Base-by-base conservation (phyloP, 2,888 invertebrate genomes). In the Acronicta leporina region DNA sequence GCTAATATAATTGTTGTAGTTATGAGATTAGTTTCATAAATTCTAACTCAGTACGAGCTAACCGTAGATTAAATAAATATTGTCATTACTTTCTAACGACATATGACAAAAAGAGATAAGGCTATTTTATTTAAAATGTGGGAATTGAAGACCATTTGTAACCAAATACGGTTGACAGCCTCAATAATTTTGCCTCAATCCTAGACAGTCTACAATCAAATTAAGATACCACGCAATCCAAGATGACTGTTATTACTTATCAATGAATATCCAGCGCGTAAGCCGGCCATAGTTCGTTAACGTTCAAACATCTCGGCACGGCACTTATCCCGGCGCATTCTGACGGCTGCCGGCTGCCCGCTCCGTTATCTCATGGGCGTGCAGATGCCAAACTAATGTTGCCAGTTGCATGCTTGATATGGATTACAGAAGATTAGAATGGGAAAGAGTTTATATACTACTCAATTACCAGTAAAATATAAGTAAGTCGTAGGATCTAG, bases 341-440 rank as follows among this genome's bases (percentile, higher is more conserved):
- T 69, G 73, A 68, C 72, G 75, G 73, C 77, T 33, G 33, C 33
- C 33, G 33, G 33, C 33, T 79, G 74, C 68, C 67, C 33, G 47
- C 55, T 57, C 63, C 69, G 74, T 83, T 85, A 86, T 84, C 84
- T 80, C 63, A 53, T 47, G 63, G 65, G 75, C 83, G 79, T 82
- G 76, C 81, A 76, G 75, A 80, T 77, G 74, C 79, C 67, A 66
- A 71, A 60, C 56, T 57, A 52, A 61, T 62, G 52, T 63, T 56
- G 41, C 49, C 20, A 20, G 46, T 43, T 53, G 49, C 45, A 38
- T 16, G 41, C 11, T 41, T 42, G 54, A 33, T 30, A 52, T 47
- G 50, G 35, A 35, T 14, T 30, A 35, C n/a, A 38, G 13, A 14
- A 14, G 11, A 54, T 33, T 45, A 5, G 20, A 30, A 25, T 30